phyloP scores from a whole-genome alignment of 2,797 vertebrate genomes.

The Periparus ater region DNA sequence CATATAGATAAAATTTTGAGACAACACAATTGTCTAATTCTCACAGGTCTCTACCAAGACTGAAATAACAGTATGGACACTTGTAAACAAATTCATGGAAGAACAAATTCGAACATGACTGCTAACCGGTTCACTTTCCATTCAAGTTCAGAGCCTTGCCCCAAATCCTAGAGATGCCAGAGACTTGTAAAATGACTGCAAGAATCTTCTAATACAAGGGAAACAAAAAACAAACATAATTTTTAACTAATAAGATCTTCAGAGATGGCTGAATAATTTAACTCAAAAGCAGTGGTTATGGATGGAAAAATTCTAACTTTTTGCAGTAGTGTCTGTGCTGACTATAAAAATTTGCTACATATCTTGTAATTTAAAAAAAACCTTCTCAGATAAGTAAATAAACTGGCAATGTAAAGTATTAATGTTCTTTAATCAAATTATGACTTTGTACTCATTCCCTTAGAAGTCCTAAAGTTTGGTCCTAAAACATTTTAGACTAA shows the following conservation, averaged over 20 bases:
- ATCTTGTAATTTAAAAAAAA: neutral
- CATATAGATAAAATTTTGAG: neutral
- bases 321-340: neutral
- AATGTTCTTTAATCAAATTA: neutral
- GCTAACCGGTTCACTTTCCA: neutral
- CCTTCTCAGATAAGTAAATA: neutral
- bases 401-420: neutral
- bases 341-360: neutral
- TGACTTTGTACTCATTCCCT: neutral
- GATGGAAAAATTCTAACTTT: neutral
- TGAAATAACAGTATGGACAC: neutral
- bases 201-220: neutral
- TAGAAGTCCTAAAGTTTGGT: neutral
- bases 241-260: neutral
- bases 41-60: neutral
- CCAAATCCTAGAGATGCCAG: neutral
- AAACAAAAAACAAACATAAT: neutral
- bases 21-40: neutral
- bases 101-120: neutral
- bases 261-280: neutral
- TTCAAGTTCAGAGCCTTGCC: neutral
- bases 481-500: neutral
- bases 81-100: neutral
- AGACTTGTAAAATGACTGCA: neutral
- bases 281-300: neutral